Percentiles rank a stretch among this genome's conserved stretches.
phyloP scores from a whole-genome alignment of 1,140 invertebrate genomes.

The Lasioglossum albipes region DNA sequence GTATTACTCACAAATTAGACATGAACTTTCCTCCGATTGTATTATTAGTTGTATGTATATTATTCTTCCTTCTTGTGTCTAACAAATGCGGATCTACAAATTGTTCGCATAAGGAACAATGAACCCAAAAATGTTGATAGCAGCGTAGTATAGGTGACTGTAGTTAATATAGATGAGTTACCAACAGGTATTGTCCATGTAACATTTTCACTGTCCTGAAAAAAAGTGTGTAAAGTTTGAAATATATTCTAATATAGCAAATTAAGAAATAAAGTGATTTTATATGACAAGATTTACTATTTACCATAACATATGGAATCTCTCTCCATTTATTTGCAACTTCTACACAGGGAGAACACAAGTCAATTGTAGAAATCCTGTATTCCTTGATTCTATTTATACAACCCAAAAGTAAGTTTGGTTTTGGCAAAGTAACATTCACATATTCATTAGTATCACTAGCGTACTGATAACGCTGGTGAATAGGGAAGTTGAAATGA shows the following conservation, averaged over 20 bases:
- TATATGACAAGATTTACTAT: not conserved
- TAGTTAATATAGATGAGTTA: constrained; percentile 40
- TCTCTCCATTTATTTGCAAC: constrained; percentile 70
- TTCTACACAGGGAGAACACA: constrained; percentile 69
- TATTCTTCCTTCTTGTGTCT: constrained; percentile 41
- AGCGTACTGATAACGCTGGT: constrained; percentile 75
- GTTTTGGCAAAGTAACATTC: constrained; percentile 63
- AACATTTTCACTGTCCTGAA: constrained; percentile 43
- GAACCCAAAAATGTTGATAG: constrained; percentile 57
- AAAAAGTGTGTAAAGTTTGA: not conserved
- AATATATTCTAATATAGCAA: not conserved
- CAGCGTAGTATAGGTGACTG: constrained; percentile 62
- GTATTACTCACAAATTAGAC: too few species aligned
- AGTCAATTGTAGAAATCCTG: constrained; percentile 66
- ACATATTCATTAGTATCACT: constrained; percentile 57
- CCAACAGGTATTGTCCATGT: constrained; percentile 73
- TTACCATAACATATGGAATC: constrained; percentile 69
- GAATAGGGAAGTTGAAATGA: constrained; percentile 69
- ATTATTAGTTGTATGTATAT: constrained; percentile 5
- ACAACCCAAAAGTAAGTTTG: constrained; percentile 72
- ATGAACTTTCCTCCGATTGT: too few species aligned
- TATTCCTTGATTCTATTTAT: constrained; percentile 67
- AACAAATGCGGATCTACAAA: constrained; percentile 41
- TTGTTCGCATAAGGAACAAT: constrained; percentile 50
- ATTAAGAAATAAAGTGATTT: not conserved